Evolutionary conservation across 1,140 invertebrate genomes (phyloP), one percentile per base, ranked within the genome.

Genomic region (Drosophila virilis): DNA sequence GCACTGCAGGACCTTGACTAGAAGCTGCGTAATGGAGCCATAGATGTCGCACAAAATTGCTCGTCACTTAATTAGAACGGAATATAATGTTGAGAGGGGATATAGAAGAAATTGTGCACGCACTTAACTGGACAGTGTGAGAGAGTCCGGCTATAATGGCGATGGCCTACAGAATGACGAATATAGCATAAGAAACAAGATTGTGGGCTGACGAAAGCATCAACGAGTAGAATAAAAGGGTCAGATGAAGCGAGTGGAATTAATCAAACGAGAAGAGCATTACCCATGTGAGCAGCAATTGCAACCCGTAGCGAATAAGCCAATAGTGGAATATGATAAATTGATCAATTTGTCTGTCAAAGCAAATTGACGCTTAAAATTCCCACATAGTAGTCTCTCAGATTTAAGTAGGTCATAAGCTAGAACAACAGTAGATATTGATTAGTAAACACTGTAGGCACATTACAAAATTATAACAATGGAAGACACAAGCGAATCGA

Each of bases 1-100:
- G 80, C 80, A 76, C 76, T 74, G 59, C 80, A 79, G 80, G 80
- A 83, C 80, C 80, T 83, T 79, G 60, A 64, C 80, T 46, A 55
- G 22, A 8, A 35, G 46, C 60, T 54, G 46, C 28, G 28, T 59
- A 77, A 79, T 77, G 59, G 50, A 67, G 57, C n/a, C 50, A 43
- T 43, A 54, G 37, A 72, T 61, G 43, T 33, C 13, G 45, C 48
- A 65, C 32, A 32, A 76, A 72, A 65, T 58, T 51, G 28, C 62
- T 64, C 45, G 50, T 68, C 64, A 57, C 57, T 43, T 69, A 69
- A 74, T 74, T 55, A 69, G 57, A 74, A 68, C 42, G 65, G 52
- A 28, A 46, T 38, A 40, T 33, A 55, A 43, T 45, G 35, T 12
- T n/a, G 17, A 3, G 7, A 8, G 6, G 45, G 37, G 40, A 38